phyloP scores from a whole-genome alignment of 2,888 invertebrate species.

The Melinopterus prodromus region DNA sequence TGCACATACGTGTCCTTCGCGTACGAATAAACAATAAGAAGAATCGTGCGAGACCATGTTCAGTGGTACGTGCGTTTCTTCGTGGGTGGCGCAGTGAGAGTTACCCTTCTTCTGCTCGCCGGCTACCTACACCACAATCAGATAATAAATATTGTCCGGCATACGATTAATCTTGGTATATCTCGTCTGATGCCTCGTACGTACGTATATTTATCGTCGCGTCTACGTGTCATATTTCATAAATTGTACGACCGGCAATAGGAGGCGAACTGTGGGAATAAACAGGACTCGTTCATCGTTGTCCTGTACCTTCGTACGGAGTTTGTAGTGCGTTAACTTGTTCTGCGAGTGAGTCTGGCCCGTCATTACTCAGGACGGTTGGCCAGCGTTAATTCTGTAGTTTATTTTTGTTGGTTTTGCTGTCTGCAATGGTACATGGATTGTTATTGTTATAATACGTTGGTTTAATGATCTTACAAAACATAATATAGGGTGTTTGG shows the following conservation, averaged over 20 bases:
- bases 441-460: neutral
- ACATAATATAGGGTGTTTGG: too few relatives aligned
- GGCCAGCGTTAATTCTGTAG: neutral
- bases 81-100: neutral
- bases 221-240: neutral
- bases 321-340: neutral
- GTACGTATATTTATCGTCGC: neutral
- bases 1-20: neutral
- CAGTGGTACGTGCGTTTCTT: neutral
- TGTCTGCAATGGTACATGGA: neutral
- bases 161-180: neutral
- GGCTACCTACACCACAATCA: neutral
- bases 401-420: neutral
- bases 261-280: neutral
- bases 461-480: neutral
- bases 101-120: neutral
- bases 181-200: neutral
- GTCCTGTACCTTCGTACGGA: neutral
- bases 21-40: neutral
- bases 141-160: constrained; percentile 4
- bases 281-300: neutral
- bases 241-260: neutral
- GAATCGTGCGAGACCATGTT: neutral
- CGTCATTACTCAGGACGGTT: neutral
- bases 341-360: neutral